Evolutionary conservation across 2,888 invertebrate species (phyloP), one percentile per base, ranked within the genome.

Genomic region (Seira sanloemensis): DNA sequence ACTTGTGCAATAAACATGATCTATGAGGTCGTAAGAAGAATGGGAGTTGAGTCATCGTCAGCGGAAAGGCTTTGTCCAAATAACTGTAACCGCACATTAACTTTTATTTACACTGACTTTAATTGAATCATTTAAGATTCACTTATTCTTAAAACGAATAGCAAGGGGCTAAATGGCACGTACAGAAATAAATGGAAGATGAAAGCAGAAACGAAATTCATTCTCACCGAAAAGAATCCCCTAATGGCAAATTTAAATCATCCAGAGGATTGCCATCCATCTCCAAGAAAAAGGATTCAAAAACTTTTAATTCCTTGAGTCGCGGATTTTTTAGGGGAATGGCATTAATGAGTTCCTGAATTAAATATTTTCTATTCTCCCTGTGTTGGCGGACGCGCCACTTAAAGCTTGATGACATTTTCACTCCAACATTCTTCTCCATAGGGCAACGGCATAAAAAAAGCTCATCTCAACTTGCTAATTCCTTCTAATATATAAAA

Each of bases 321-420:
- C 5, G 1, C 50, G 5, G 5, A 50, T 16, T 7, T 50, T 50
- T 18, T n/a, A n/a, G n/a, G n/a, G n/a, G n/a, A 12, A 50, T 50
- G 50, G n/a, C 50, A 50, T 67, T 75, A 80, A 80, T 74, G 80
- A 74, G 75, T 75, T 67, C 68, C 54, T 75, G 75, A 80, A 80
- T 80, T 75, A 80, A 79, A 79, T 79, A 74, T 74, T 65, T 27
- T 66, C 18, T 58, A 26, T 75, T 66, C 50, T 18, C 54, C 16
- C 12, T 50, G 16, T 12, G 16, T 16, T 50, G n/a, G n/a, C 50
- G 58, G 65, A n/a, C n/a, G n/a, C 50, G 16, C 78, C 66, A 79
- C 78, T 79, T 74, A 78, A 78, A 62, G 58, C 19, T 24, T 58
- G 25, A 24, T 58, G 50, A 2, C 50, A 50, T 18, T 50, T 50